These are phyloP conservation scores for Portevinia maculata DNA, from an alignment of 2,888 invertebrate species.

Conservation along the genomic window DNA sequence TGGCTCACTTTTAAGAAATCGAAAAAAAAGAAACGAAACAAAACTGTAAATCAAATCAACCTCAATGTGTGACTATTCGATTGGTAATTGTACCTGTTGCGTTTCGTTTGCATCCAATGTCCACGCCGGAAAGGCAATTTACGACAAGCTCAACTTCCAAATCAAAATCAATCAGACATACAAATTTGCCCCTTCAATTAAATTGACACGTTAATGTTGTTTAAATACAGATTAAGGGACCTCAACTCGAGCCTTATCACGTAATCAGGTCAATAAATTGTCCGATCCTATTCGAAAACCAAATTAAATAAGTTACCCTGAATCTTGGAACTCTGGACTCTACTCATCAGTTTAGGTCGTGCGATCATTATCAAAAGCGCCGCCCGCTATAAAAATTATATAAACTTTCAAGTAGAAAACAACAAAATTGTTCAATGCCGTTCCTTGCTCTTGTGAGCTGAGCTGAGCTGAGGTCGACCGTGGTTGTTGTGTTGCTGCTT, in stretches of 20 bases:
- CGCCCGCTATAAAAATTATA: slow-evolving; percentile 57
- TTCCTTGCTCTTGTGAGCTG: slow-evolving; percentile 56
- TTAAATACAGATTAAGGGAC: slow-evolving; percentile 20
- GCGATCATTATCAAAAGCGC: slow-evolving; percentile 68
- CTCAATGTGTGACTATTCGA: slow-evolving; percentile 38
- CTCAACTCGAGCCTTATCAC: slow-evolving; percentile 10
- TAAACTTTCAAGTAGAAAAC: slow-evolving; percentile 35
- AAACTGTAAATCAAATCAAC: slow-evolving; percentile 51
- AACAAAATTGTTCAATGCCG: slow-evolving; percentile 53
- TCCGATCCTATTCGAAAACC: background rate
- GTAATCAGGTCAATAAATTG: slow-evolving; percentile 49
- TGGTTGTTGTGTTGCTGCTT: slow-evolving; percentile 18
- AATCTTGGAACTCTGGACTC: slow-evolving; percentile 40
- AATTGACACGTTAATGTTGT: slow-evolving; percentile 28
- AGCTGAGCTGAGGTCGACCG: slow-evolving; percentile 13
- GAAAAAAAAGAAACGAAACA: slow-evolving; percentile 28
- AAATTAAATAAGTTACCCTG: slow-evolving; percentile 47
- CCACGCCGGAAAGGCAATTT: slow-evolving; percentile 52
- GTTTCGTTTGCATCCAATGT: slow-evolving; percentile 14
- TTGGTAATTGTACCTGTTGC: slow-evolving; percentile 56
- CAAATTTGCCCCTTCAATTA: slow-evolving; percentile 13
- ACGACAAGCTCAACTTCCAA: background rate
- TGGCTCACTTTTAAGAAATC: slow-evolving; percentile 45
- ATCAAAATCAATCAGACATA: background rate
- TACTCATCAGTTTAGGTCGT: slow-evolving; percentile 10